phyloP scores from a whole-genome alignment of 1,140 invertebrate genomes.

The Drosophila cardini region DNA sequence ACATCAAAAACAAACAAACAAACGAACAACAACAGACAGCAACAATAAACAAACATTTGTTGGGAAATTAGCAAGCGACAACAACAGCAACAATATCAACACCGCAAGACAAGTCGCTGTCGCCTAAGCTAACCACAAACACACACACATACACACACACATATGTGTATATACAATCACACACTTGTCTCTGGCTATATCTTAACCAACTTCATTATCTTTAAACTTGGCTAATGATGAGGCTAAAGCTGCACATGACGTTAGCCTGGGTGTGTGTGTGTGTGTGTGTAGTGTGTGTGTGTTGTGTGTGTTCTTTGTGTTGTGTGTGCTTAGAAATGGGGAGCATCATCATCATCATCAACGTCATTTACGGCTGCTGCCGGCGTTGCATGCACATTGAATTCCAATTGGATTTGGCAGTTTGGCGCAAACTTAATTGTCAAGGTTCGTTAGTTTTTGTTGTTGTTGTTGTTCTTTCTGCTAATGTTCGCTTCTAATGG shows the following conservation, averaged over 20 bases:
- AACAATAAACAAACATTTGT: constrained; percentile 70
- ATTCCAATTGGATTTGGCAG: constrained; percentile 81
- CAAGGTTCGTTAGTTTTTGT: constrained; percentile 78
- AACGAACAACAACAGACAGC: constrained; percentile 4
- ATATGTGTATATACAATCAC: background rate
- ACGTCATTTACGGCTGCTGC: constrained; percentile 56
- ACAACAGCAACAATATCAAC: constrained; percentile 52
- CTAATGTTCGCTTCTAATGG: constrained; percentile 79
- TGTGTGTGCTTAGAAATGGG: constrained; percentile 30
- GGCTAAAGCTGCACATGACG: constrained; percentile 17
- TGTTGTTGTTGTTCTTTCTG: constrained; percentile 49
- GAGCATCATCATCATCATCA: constrained; percentile 73
- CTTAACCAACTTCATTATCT: constrained; percentile 67
- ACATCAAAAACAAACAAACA: constrained; percentile 51
- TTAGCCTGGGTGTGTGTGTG: constrained; percentile 5
- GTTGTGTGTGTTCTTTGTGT: no score
- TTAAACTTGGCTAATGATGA: constrained; percentile 35
- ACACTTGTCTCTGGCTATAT: constrained; percentile 34
- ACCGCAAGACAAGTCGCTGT: constrained; percentile 36
- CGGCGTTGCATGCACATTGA: constrained; percentile 78
- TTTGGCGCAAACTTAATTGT: constrained; percentile 81
- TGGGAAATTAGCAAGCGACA: constrained; percentile 67
- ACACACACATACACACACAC: constrained; percentile 3
- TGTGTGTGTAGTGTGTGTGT: no score
- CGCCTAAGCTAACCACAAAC: constrained; percentile 12